A percentile compares a stretch with the other conserved stretches of the same genome.
Conservation (phyloP, 1,140 invertebrate genomes). For the Arion vulgaris region DNA sequence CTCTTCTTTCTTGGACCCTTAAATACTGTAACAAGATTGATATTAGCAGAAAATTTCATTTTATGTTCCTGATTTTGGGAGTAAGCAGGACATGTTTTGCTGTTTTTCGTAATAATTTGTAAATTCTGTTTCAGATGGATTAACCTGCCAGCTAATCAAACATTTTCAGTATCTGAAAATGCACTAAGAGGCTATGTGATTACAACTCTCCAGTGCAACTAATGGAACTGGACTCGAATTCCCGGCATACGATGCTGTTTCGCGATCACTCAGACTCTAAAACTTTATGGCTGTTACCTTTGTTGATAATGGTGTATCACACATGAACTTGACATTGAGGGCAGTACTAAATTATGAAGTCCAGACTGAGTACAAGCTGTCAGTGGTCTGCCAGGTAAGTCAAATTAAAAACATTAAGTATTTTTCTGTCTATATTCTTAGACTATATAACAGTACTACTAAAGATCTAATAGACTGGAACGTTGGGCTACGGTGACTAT, state of each 20-base stretch:
- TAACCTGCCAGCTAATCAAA: not conserved
- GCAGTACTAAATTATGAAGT: not conserved
- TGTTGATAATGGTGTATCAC: no score
- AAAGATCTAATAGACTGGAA: no score
- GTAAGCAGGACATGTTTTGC: no score
- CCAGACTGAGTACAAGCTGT: not conserved
- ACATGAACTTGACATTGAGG: conserved; percentile 15
- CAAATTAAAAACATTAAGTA: not conserved
- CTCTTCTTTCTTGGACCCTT: no score
- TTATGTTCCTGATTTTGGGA: no score
- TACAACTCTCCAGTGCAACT: not conserved
- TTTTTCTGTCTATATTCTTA: no score
- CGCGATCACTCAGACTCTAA: not conserved
- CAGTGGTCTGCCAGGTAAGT: conserved; percentile 25
- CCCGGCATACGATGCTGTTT: not conserved
- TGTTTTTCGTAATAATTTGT: no score
- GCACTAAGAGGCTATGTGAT: not conserved
- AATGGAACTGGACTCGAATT: not conserved
- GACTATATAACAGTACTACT: no score
- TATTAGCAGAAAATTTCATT: no score
- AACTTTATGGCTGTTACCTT: not conserved
- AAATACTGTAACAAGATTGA: no score
- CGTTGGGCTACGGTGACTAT: no score
- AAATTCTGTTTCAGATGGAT: conserved; percentile 12
- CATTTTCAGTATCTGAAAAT: not conserved